Conservation (phyloP, 1,140 invertebrate species). For the Camponotus pennsylvanicus region DNA sequence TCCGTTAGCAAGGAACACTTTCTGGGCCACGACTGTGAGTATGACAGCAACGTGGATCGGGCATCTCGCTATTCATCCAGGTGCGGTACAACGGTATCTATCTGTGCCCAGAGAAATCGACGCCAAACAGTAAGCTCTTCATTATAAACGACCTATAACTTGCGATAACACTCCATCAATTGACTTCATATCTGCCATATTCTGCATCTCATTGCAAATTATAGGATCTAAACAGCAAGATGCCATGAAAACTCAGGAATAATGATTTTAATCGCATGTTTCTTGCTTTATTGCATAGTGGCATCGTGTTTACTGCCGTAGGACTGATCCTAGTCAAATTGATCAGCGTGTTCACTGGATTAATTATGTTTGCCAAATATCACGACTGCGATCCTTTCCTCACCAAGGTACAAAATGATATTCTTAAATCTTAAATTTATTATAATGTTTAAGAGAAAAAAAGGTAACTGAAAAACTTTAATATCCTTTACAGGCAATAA, state of each 20-base stretch:
- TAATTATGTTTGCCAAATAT: conserved; percentile 88
- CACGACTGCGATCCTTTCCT: conserved; percentile 88
- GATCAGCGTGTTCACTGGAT: conserved; percentile 83
- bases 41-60: conserved; percentile 87
- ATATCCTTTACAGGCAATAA: conserved; percentile 63
- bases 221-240: neutral
- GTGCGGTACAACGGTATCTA: conserved; percentile 89
- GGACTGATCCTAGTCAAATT: conserved; percentile 83
- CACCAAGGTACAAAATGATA: conserved; percentile 65
- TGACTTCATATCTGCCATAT: neutral
- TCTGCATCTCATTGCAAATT: neutral
- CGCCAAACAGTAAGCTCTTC: conserved; percentile 83
- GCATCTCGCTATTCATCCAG: conserved; percentile 89
- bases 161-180: neutral
- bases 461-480: neutral
- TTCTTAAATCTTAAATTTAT: neutral
- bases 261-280: neutral
- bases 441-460: neutral
- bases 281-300: conserved; percentile 68
- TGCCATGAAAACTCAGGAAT: neutral
- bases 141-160: neutral
- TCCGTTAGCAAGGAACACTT: conserved; percentile 87
- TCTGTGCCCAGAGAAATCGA: conserved; percentile 87
- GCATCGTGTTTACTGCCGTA: conserved; percentile 76
- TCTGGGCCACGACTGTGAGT: conserved; percentile 88